Conservation (phyloP, 2,797 vertebrate species). For the Xiphorhynchus erythropygius region DNA sequence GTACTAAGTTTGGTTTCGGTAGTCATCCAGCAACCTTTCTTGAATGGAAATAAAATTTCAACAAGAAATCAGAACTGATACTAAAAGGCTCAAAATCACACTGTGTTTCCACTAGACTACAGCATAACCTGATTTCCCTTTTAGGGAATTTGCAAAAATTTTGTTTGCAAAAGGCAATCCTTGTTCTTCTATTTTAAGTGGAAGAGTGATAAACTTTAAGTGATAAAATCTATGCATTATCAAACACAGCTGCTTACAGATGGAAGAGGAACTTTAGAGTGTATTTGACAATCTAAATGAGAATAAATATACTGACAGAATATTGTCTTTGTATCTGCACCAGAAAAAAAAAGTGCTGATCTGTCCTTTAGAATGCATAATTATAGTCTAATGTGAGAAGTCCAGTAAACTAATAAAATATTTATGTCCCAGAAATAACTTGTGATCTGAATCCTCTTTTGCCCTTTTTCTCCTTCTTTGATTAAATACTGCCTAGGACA, state of each 20-base stretch:
- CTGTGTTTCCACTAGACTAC: neutral
- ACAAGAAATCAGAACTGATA: neutral
- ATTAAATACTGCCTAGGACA: neutral
- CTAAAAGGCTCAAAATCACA: neutral
- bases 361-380: neutral
- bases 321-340: neutral
- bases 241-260: neutral
- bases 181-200: neutral
- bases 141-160: neutral
- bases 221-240: neutral
- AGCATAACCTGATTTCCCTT: neutral
- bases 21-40: neutral
- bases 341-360: neutral
- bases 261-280: neutral
- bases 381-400: neutral
- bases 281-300: neutral
- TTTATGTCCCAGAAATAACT: neutral
- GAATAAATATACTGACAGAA: neutral
- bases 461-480: neutral
- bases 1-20: neutral
- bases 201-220: neutral
- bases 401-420: neutral
- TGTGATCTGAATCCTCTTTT: neutral
- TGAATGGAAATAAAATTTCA: neutral
- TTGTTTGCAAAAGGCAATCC: neutral